Evolutionary conservation across 2,797 vertebrate genomes (phyloP).

Genomic region (Pogonophryne albipinna): DNA sequence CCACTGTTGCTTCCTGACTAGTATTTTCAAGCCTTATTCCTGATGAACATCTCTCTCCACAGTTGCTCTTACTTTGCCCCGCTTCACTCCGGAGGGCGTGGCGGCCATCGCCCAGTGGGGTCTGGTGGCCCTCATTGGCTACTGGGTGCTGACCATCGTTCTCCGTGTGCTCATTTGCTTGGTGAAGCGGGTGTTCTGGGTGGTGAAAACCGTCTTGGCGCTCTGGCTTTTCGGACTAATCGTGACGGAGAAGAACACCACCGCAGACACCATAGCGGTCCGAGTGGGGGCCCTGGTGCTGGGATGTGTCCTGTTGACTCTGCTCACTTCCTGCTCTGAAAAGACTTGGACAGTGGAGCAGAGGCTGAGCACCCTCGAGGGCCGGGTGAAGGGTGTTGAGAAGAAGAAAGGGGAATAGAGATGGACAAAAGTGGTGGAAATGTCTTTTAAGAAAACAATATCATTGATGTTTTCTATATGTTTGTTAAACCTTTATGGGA

Average conservation of each 20-base stretch:
- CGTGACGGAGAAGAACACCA: constrained; percentile 70
- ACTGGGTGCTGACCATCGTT: constrained; percentile 79
- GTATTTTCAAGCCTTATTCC: constrained; percentile 6
- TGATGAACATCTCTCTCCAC: constrained; percentile 33
- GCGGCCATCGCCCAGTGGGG: constrained; percentile 83
- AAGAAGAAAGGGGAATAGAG: constrained; percentile 73
- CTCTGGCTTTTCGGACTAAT: constrained; percentile 84
- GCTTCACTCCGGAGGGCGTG: constrained; percentile 84
- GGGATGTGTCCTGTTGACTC: constrained; percentile 71
- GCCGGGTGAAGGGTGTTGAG: constrained; percentile 77
- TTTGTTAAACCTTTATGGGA: constrained; percentile 51
- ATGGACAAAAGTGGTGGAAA: constrained; percentile 43
- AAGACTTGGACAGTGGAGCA: constrained; percentile 66
- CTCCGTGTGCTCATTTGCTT: constrained; percentile 75
- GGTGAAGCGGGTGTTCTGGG: constrained; percentile 80
- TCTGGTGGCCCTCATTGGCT: constrained; percentile 81
- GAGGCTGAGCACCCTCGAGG: constrained; percentile 79
- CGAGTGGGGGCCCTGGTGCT: constrained; percentile 80
- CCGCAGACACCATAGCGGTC: constrained; percentile 71
- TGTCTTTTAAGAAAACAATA: constrained; percentile 19
- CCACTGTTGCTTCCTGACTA: neutral
- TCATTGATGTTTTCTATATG: constrained; percentile 51
- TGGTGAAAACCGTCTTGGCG: constrained; percentile 76
- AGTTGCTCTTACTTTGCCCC: constrained; percentile 78
- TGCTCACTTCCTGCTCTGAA: constrained; percentile 64